Base-by-base conservation (phyloP, 2,797 vertebrate species). In the Columba guinea region DNA sequence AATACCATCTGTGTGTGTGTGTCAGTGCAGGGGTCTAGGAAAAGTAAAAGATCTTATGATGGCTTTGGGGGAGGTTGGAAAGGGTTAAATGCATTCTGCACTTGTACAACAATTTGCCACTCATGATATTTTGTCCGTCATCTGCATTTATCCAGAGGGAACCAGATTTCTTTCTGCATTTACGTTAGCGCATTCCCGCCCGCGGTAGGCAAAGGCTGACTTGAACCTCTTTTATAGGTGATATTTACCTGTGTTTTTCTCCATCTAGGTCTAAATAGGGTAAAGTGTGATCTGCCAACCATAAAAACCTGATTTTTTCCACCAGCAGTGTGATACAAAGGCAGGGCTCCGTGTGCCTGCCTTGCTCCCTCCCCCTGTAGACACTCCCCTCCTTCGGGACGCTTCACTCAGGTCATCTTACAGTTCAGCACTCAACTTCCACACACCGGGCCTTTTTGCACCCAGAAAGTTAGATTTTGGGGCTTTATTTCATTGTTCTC, bases 1-100 rank as follows among this genome's bases (percentile, higher is more conserved):
- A 89, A 69, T 11, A 32, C 13, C 37, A 49, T 7, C 10, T 0
- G 2, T 22, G 12, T 11, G 49, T 1, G 0, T 26, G n/a, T 13
- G 26, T 34, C 52, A 23, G 34, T 9, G 71, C 30, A 79, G 59
- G 39, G 27, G 39, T 56, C 34, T 32, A 52, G 30, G 53, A 87
- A 87, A 89, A 59, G 12, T 26, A 26, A 75, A 79, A 82, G 11
- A 49, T 60, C 11, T 70, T 59, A 18, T 37, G 51, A 55, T 27
- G 35, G 34, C 20, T 81, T 80, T 71, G n/a, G 26, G 41, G 3
- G 6, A 7, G 13, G 44, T 46, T 51, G 48, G 63, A 63, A 89
- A 81, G 63, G 70, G 52, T 91, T 91, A 90, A 75, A 53, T 21
- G 30, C 28, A 30, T 69, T 79, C 81, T 41, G 26, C 48, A 58